Conservation (phyloP, 1,140 invertebrate genomes). For the Muscidifurax raptorellus region DNA sequence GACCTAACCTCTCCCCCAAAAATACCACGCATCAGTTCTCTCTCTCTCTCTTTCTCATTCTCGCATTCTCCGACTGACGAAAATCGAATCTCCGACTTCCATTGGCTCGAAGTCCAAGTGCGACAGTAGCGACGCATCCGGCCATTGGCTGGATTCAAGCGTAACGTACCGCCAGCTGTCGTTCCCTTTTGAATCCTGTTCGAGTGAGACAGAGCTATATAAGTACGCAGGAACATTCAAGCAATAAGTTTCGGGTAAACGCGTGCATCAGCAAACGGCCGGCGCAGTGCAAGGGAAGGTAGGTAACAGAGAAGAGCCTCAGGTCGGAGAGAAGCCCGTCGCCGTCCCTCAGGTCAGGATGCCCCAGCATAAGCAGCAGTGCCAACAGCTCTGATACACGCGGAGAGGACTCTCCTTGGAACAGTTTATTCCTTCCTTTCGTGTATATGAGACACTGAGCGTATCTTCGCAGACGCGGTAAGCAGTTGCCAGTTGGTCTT, state of each 20-base stretch:
- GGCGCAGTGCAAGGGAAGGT: neutral
- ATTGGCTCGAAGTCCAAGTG: neutral
- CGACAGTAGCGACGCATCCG: conserved; percentile 3
- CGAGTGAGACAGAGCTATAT: neutral
- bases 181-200: conserved; percentile 14
- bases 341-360: neutral
- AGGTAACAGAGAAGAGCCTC: neutral
- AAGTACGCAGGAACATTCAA: neutral
- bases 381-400: neutral
- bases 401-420: neutral
- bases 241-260: neutral
- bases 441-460: neutral
- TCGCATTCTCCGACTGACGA: too few relatives aligned
- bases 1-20: neutral
- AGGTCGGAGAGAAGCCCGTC: neutral
- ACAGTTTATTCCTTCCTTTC: neutral
- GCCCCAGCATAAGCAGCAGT: neutral
- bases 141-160: conserved; percentile 48
- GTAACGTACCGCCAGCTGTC: conserved; percentile 68
- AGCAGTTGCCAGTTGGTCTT: neutral
- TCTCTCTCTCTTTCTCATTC: neutral
- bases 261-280: neutral
- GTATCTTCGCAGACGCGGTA: neutral
- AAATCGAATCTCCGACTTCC: neutral
- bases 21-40: neutral